Evolutionary conservation across 35 echinoderm and acorn worm species (phyloP).

Genomic region (Lytechinus variegatus): DNA sequence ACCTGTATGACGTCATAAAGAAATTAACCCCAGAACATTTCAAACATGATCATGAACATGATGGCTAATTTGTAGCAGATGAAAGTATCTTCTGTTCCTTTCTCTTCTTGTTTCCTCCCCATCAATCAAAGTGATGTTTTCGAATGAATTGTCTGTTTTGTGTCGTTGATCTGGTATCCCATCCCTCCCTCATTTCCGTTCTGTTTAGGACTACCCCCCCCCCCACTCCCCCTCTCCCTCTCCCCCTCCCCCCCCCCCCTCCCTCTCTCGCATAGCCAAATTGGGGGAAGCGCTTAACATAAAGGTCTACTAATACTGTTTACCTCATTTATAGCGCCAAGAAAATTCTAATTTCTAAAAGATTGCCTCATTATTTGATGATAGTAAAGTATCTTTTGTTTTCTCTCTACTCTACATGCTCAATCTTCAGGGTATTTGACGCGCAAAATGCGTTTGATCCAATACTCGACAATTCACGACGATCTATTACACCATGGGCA

Average conservation of each 20-base stretch:
- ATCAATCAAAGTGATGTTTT: constrained; percentile 24
- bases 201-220: background rate
- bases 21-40: constrained; percentile 29
- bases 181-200: background rate
- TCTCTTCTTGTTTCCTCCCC: constrained; percentile 16
- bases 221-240: background rate
- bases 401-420: no score
- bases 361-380: no score
- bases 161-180: background rate
- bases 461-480: no score
- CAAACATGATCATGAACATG: constrained; percentile 38
- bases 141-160: background rate
- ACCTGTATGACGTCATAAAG: constrained; percentile 51
- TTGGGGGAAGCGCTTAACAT: no score
- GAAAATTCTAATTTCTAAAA: no score
- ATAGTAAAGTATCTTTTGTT: no score
- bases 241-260: background rate
- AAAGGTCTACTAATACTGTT: no score
- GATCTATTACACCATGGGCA: no score
- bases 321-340: no score
- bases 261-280: background rate
- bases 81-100: background rate
- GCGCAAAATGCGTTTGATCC: no score
- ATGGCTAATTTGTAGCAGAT: background rate
- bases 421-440: no score